Evolutionary conservation across 2,797 vertebrate species (phyloP).

Genomic region (Microctenopoma stevenorrisi): DNA sequence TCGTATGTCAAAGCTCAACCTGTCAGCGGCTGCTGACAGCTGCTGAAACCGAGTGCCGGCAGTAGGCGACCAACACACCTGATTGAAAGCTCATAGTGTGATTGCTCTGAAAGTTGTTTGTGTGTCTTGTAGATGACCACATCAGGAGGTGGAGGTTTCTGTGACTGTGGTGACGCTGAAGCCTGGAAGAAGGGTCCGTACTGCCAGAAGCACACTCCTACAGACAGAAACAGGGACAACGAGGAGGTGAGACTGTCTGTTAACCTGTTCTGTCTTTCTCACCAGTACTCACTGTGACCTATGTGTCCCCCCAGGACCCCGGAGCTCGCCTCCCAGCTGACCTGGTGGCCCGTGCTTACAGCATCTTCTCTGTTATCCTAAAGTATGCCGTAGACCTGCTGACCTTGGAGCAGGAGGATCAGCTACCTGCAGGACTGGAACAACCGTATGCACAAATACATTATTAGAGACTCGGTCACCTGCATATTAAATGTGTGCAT

Average conservation of each 20-base stretch:
- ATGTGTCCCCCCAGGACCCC: conserved; percentile 86
- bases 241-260: conserved; percentile 85
- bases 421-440: conserved; percentile 89
- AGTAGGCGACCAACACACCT: conserved; percentile 2
- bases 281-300: not conserved
- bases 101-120: not conserved
- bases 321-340: conserved; percentile 89
- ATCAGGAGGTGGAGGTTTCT: conserved; percentile 96
- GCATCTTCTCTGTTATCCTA: conserved; percentile 92
- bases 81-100: not conserved
- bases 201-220: conserved; percentile 90
- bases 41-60: not conserved
- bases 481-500: not conserved
- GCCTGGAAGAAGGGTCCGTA: conserved; percentile 97
- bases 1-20: not conserved
- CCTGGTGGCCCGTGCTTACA: conserved; percentile 89
- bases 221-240: conserved; percentile 83
- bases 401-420: conserved; percentile 95
- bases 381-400: conserved; percentile 95
- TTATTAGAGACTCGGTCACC: not conserved
- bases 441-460: conserved; percentile 76
- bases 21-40: conserved; percentile 9
- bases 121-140: conserved; percentile 91
- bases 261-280: not conserved
- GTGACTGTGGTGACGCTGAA: conserved; percentile 97